These are phyloP conservation scores for Helogale parvula DNA, from an alignment of 2,113 vertebrate genomes.

Conservation along the genomic window DNA sequence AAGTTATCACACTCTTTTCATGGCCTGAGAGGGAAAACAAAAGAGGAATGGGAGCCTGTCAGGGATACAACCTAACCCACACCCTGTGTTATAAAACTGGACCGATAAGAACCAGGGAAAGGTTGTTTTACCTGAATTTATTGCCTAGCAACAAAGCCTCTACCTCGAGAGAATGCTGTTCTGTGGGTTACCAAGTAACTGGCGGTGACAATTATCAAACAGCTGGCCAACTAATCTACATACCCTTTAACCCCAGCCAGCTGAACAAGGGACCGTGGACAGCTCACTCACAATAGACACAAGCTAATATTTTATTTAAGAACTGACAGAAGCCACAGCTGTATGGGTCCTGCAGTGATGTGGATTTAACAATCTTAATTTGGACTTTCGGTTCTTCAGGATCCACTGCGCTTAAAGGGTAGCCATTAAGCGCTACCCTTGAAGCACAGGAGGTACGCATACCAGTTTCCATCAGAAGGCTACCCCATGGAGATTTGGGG, in stretches of 20 bases:
- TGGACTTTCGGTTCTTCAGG: slow-evolving; percentile 35
- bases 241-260: slow-evolving; percentile 82
- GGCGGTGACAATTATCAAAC: slow-evolving; percentile 84
- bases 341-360: slow-evolving; percentile 70
- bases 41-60: background rate
- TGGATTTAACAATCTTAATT: slow-evolving; percentile 74
- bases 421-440: background rate
- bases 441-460: background rate
- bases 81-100: slow-evolving; percentile 37
- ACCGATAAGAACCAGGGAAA: slow-evolving; percentile 74
- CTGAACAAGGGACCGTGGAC: slow-evolving; percentile 79
- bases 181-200: slow-evolving; percentile 83
- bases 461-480: background rate
- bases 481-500: background rate
- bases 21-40: background rate
- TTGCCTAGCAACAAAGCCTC: slow-evolving; percentile 85
- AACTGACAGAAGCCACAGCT: slow-evolving; percentile 82
- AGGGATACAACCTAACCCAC: background rate
- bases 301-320: slow-evolving; percentile 85
- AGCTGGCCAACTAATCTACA: slow-evolving; percentile 83
- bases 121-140: slow-evolving; percentile 85
- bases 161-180: slow-evolving; percentile 78
- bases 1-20: background rate
- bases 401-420: background rate
- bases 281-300: slow-evolving; percentile 83